phyloP scores from a whole-genome alignment of 2,113 vertebrate species.

The human region DNA sequence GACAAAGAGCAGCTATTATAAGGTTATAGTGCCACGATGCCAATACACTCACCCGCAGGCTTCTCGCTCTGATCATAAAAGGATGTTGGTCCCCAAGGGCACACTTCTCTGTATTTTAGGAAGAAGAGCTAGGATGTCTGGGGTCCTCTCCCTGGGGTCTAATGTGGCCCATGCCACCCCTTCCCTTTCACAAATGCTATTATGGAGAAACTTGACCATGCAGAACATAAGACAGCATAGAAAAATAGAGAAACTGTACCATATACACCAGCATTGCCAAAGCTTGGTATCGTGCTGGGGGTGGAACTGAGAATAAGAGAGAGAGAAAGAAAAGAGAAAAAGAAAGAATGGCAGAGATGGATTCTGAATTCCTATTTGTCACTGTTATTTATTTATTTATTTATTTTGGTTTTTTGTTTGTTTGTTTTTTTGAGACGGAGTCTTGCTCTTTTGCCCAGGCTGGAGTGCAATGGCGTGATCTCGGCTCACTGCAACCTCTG shows the following conservation, averaged over 20 bases:
- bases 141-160: neutral
- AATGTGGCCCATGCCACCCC: too few relatives aligned
- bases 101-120: neutral
- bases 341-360: neutral
- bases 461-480: too few relatives aligned
- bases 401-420: too few relatives aligned
- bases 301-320: neutral
- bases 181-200: neutral
- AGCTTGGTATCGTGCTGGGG: neutral
- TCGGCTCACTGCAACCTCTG: too few relatives aligned
- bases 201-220: neutral
- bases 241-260: neutral
- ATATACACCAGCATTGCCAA: neutral
- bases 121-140: neutral
- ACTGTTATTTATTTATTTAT: neutral
- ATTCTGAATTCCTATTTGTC: neutral
- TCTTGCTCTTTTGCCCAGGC: too few relatives aligned
- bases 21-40: neutral
- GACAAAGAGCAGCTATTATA: slow-evolving; percentile 8
- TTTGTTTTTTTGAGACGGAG: too few relatives aligned
- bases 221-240: neutral
- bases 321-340: neutral
- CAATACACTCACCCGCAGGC: neutral
- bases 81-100: neutral
- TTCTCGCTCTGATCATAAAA: neutral